These are phyloP conservation scores for Galerucella nymphaeae DNA, from an alignment of 2,888 invertebrate species.

Conservation along the genomic window DNA sequence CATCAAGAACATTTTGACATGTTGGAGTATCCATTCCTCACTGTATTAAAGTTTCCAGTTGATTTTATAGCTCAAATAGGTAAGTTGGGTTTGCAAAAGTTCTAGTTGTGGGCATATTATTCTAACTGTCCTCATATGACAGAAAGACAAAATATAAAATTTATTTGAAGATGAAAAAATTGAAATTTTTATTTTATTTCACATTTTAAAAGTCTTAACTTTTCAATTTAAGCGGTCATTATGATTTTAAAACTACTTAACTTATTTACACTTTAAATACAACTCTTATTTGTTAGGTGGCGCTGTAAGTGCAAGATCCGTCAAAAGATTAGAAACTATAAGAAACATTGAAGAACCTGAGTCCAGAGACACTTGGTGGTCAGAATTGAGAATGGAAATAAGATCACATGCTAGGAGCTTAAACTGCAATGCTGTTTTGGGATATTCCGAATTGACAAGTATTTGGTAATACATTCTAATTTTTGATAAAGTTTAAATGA, in stretches of 20 bases:
- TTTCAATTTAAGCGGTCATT: no score
- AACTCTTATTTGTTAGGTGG: conserved; percentile 69
- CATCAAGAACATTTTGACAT: conserved; percentile 86
- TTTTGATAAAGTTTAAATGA: background rate
- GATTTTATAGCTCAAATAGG: conserved; percentile 91
- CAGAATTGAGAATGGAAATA: conserved; percentile 93
- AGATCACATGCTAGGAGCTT: conserved; percentile 92
- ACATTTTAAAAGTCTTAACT: no score
- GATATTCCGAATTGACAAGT: conserved; percentile 91
- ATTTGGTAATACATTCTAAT: conserved; percentile 78
- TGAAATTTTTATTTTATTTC: no score
- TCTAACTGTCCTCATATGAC: background rate
- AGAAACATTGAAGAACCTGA: conserved; percentile 90
- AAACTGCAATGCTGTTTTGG: conserved; percentile 93
- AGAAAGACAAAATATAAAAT: no score
- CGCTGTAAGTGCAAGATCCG: conserved; percentile 85
- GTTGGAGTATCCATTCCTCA: conserved; percentile 95
- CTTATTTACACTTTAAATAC: background rate
- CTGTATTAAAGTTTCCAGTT: conserved; percentile 88
- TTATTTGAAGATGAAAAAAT: no score
- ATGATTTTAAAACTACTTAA: background rate
- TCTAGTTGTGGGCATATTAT: background rate
- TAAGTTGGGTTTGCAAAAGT: conserved; percentile 54
- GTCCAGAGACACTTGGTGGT: conserved; percentile 96
- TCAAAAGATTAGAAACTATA: conserved; percentile 83